A percentile compares a stretch with the other conserved stretches of the same genome.
phyloP scores from a whole-genome alignment of 2,888 invertebrate species.

The Gonocerus acuteangulatus region DNA sequence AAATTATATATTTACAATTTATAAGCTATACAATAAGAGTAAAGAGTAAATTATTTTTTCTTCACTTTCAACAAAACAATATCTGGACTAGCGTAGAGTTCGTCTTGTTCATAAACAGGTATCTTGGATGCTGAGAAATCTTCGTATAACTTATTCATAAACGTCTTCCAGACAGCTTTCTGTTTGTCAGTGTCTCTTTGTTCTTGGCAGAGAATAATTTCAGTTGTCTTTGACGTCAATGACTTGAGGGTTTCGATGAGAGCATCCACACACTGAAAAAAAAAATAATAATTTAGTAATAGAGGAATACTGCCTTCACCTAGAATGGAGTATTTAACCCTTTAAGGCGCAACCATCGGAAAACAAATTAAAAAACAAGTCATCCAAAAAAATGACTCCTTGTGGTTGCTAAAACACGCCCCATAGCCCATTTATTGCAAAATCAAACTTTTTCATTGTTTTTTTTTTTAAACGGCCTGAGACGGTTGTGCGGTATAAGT shows the following conservation, averaged over 20 bases:
- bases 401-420: too few relatives aligned
- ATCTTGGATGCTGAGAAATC: conserved; percentile 42
- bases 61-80: conserved; percentile 50
- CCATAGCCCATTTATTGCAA: too few relatives aligned
- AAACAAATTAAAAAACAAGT: too few relatives aligned
- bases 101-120: conserved; percentile 54
- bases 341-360: too few relatives aligned
- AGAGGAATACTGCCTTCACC: neutral
- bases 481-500: too few relatives aligned
- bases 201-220: conserved; percentile 60
- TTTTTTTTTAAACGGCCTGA: too few relatives aligned
- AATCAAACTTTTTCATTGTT: too few relatives aligned
- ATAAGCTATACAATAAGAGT: neutral
- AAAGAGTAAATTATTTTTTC: conserved; percentile 32
- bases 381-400: too few relatives aligned
- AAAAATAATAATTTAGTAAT: conserved; percentile 3
- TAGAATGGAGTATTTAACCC: too few relatives aligned
- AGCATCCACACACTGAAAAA: conserved; percentile 52
- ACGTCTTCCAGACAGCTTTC: conserved; percentile 47
- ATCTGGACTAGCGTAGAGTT: conserved; percentile 55
- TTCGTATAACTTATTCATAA: conserved; percentile 45
- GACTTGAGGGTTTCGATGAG: conserved; percentile 53
- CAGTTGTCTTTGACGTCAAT: conserved; percentile 48
- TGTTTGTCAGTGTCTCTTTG: conserved; percentile 56
- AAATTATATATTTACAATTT: neutral